phyloP scores from a whole-genome alignment of 2,113 vertebrate genomes.

The Malurus cyaneus region DNA sequence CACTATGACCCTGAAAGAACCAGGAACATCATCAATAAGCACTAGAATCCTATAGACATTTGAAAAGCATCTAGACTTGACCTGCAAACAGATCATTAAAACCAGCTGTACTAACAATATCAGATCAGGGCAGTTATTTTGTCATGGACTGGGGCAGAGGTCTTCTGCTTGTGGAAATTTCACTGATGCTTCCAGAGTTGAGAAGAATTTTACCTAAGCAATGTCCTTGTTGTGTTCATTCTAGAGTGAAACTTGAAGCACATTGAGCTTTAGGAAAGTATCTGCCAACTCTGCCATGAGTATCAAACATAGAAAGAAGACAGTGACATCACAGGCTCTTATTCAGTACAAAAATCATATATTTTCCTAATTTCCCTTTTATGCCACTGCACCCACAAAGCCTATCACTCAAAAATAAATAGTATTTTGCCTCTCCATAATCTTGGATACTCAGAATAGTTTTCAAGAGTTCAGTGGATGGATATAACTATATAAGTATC shows the following conservation, averaged over 20 bases:
- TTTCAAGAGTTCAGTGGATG: background rate
- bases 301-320: background rate
- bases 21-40: background rate
- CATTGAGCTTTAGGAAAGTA: background rate
- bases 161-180: background rate
- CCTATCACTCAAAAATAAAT: background rate
- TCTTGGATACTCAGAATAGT: background rate
- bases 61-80: background rate
- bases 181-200: background rate
- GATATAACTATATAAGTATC: background rate
- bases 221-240: background rate
- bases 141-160: accelerated
- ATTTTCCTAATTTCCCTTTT: background rate
- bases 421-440: background rate
- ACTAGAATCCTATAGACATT: background rate
- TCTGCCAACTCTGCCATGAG: background rate
- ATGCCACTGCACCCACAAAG: background rate
- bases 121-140: background rate
- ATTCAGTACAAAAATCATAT: accelerated
- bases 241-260: background rate
- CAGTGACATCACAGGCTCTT: background rate
- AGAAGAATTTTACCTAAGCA: background rate
- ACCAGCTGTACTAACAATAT: background rate
- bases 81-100: background rate
- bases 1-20: background rate